Base-by-base conservation (phyloP, 1,140 invertebrate genomes). In the Mizuhopecten yessoensis region DNA sequence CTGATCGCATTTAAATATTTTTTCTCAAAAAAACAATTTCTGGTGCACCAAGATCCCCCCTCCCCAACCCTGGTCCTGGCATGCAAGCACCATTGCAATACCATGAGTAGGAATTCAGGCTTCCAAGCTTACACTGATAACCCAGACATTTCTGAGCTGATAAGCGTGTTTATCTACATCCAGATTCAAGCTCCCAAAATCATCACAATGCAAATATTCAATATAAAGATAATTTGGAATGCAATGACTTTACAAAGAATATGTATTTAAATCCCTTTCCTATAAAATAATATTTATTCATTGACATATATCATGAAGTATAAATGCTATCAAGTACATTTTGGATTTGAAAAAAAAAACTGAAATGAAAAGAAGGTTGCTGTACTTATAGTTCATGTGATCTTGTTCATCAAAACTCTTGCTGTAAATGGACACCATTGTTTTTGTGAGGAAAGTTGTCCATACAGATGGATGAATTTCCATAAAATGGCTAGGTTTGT, bases 1-100 rank as follows among this genome's bases (percentile, higher is more conserved):
- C 57, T 75, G 57, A 75, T 75, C n/a, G 17, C 57, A 75, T 75
- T 75, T 75, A 29, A 75, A 75, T 75, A 29, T 75, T 75, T 75
- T 75, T 75, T 75, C 29, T 75, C 57, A 75, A 75, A 75, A n/a
- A 75, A 75, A 7, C 57, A 75, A 5, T 45, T 75, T 75, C 57
- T 75, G 23, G n/a, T 75, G 57, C 57, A 29, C 23, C n/a, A 75
- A 29, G 57, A n/a, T 75, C 11, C 17, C 57, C 17, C 42, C 42
- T 39, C 20, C 17, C 11, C 23, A 29, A 29, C 57, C 23, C 29
- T 17, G n/a, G 9, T 13, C n/a, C 17, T 75, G 29, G 9, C n/a
- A 29, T 29, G 36, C 5, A 39, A 39, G 36, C 36, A 39, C 36
- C n/a, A n/a, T n/a, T n/a, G n/a, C n/a, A n/a, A n/a, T n/a, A n/a